These are phyloP conservation scores for Elmis aenea DNA, from an alignment of 2,888 invertebrate species.

Conservation along the genomic window DNA sequence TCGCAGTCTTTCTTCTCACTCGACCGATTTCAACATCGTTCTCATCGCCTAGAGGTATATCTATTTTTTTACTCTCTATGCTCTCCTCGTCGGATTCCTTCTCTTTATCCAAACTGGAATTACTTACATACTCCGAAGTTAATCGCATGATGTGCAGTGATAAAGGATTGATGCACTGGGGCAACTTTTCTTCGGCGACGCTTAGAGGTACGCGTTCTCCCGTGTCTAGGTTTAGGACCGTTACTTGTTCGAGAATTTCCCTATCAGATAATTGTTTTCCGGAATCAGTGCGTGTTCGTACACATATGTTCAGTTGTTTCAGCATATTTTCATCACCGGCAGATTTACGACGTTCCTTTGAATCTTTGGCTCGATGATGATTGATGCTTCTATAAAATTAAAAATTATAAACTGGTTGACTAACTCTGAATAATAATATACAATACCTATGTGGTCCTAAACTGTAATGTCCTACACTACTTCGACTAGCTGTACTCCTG, in stretches of 20 bases:
- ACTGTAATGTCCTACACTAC: slow-evolving; percentile 45
- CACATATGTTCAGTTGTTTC: slow-evolving; percentile 65
- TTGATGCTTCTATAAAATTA: slow-evolving; percentile 32
- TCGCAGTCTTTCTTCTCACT: slow-evolving; percentile 50
- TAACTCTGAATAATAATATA: slow-evolving; percentile 1
- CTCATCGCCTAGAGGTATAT: slow-evolving; percentile 50
- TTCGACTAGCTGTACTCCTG: slow-evolving; percentile 50
- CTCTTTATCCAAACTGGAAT: slow-evolving; percentile 55
- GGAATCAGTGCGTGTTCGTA: slow-evolving; percentile 78
- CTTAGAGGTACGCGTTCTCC: slow-evolving; percentile 92
- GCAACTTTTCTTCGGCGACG: slow-evolving; percentile 89
- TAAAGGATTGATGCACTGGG: slow-evolving; percentile 88
- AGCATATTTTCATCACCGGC: slow-evolving; percentile 76
- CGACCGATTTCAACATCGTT: slow-evolving; percentile 47
- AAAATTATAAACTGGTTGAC: slow-evolving; percentile 2
- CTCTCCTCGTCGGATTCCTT: slow-evolving; percentile 77
- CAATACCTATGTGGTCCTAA: slow-evolving; percentile 42
- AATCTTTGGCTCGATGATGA: slow-evolving; percentile 33
- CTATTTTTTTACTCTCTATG: slow-evolving; percentile 59
- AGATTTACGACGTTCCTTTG: slow-evolving; percentile 68
- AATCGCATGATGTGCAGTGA: slow-evolving; percentile 91
- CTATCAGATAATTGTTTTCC: slow-evolving; percentile 83
- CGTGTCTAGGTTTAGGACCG: slow-evolving; percentile 75
- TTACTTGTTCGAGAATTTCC: slow-evolving; percentile 84
- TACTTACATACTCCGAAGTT: slow-evolving; percentile 84